Conservation (phyloP, 2,888 invertebrate species). For the Mantis religiosa region DNA sequence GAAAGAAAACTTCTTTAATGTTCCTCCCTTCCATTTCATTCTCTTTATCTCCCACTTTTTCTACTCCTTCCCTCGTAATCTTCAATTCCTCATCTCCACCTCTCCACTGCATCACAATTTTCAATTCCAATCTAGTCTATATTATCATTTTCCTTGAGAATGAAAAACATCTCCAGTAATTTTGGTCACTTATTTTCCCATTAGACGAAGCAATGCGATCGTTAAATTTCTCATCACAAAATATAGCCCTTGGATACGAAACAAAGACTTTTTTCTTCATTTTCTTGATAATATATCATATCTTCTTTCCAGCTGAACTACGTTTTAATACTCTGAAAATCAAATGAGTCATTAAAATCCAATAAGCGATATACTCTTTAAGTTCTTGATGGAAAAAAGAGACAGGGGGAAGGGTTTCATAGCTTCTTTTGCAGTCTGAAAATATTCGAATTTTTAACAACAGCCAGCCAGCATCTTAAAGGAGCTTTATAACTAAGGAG, state of each 20-base stretch:
- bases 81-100: not conserved
- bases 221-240: slow-evolving; percentile 14
- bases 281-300: not conserved
- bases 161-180: slow-evolving; percentile 27
- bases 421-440: not conserved
- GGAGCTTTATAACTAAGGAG: not conserved
- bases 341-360: slow-evolving; percentile 26
- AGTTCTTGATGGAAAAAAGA: not conserved
- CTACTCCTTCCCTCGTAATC: not conserved
- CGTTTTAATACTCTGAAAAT: slow-evolving; percentile 21
- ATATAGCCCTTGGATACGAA: slow-evolving; percentile 21
- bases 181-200: slow-evolving; percentile 28
- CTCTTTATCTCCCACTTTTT: not conserved
- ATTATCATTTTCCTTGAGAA: slow-evolving; percentile 14
- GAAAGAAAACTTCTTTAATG: not conserved
- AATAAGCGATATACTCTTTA: slow-evolving; percentile 16
- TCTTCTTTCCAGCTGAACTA: not conserved
- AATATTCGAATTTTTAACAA: not conserved
- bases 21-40: not conserved
- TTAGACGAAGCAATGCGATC: slow-evolving; percentile 23
- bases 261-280: not conserved
- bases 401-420: not conserved
- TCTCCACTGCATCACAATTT: not conserved
- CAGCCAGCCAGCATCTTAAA: not conserved
- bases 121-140: slow-evolving; percentile 15